Evolutionary conservation across 1,140 invertebrate genomes (phyloP), one percentile per base, ranked within the genome.

Genomic region (Lerema accius): DNA sequence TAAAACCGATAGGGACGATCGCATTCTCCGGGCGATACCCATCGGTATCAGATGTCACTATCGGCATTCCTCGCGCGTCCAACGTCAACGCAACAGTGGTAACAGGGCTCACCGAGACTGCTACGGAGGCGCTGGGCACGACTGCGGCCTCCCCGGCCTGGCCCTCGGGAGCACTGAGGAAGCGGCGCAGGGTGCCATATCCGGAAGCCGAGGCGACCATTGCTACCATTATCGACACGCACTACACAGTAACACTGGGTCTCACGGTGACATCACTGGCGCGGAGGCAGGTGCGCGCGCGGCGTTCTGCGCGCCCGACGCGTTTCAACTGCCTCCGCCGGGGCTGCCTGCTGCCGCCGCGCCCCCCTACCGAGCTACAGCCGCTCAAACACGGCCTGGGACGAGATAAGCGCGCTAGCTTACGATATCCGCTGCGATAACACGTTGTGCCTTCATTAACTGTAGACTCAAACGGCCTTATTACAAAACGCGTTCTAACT

Each of bases 131-230:
- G 71, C 74, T 79, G 51, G 84, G 75, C 39, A 80, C 79, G 40
- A 74, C 71, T 50, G 69, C 75, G 28, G 72, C 71, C 40, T 77
- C 73, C 10, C 68, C 63, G 15, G 67, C 73, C 49, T 85, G 84
- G 60, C 87, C 87, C 48, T 86, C 85, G 53, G 87, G 85, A 17
- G 78, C 87, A 79, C 87, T 90, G 23, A 90, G 74, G 69, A 89
- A 90, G 49, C 87, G 83, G 76, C 87, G 84, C 46, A 89, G 75
- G 51, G 87, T 86, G 81, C 86, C 87, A 74, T 87, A 88, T 78
- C 87, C 87, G 68, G 86, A 90, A 60, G 87, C 86, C 26, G 87
- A 90, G 58, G 87, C 87, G 55, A 90, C 84, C 86, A 88, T 90
- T 23, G 85, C 83, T 76, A 90, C 85, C 87, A 90, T 90, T 69